Percentiles rank a stretch among this genome's conserved stretches.
Conservation (phyloP, 2,113 vertebrate species). For the Cinclus cinclus region DNA sequence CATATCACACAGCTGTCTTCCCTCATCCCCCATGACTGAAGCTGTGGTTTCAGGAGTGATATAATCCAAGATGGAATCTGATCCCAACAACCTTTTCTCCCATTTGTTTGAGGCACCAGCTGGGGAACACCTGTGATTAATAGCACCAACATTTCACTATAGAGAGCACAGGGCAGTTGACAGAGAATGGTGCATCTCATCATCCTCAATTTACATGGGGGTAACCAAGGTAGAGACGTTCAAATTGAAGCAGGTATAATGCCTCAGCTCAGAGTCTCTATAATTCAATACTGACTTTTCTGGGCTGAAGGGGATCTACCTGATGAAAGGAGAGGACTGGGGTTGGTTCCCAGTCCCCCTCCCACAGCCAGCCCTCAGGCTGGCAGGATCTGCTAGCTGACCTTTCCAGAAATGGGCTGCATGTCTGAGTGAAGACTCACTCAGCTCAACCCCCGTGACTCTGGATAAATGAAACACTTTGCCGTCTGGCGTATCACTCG, state of each 20-base stretch:
- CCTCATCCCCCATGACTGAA: neutral
- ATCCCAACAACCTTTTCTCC: neutral
- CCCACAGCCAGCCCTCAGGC: neutral
- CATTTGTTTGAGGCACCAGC: neutral
- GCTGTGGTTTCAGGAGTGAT: neutral
- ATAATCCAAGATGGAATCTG: neutral
- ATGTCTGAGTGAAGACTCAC: slow-evolving; percentile 12
- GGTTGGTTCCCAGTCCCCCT: neutral
- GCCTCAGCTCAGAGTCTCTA: neutral
- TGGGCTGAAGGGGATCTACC: neutral
- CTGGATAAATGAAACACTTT: slow-evolving; percentile 72
- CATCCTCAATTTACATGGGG: neutral
- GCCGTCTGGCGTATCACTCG: slow-evolving; percentile 72
- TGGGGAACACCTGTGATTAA: neutral
- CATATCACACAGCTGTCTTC: neutral
- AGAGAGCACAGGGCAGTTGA: neutral
- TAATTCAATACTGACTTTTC: neutral
- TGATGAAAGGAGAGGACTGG: fast-evolving
- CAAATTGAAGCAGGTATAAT: fast-evolving
- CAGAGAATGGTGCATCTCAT: neutral
- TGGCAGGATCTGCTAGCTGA: slow-evolving; percentile 37
- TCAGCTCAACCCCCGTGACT: slow-evolving; percentile 52
- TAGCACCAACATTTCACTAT: neutral
- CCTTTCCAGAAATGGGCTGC: slow-evolving; percentile 11
- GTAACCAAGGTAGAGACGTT: neutral